Evolutionary conservation across 1,140 invertebrate species (phyloP), one percentile per base, ranked within the genome.

Genomic region (Ditylenchus dipsaci): DNA sequence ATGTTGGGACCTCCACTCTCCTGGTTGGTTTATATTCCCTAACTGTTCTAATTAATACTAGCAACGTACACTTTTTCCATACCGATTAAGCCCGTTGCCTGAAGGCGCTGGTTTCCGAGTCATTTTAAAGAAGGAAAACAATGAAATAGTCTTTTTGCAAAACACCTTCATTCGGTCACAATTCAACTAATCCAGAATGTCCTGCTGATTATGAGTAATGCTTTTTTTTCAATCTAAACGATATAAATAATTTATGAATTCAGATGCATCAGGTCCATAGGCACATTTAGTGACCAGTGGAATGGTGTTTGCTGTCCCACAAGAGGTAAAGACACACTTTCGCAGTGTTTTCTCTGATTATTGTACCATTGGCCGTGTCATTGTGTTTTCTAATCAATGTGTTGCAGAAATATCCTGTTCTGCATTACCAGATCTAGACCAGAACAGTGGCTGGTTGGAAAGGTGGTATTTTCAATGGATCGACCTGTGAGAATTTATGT

Each of bases 241-340:
- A 38, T 5, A 38, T 11, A 38, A 38, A 38, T 38, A 38, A 38
- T n/a, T 5, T 3, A 38, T 38, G 33, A 5, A 38, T 38, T 38
- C 11, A 38, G 33, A 23, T 71, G 69, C 33, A 71, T 71, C 30
- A 58, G 38, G 15, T 42, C 53, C 23, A 71, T 71, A 26, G 68
- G 70, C 17, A 69, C 19, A 30, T 69, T 69, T 11, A 73, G 68
- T 27, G 53, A 61, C n/a, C 23, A 64, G 7, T 68, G 72, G 60
- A 59, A 74, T 27, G 69, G 69, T 21, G 62, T 71, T 30, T 71
- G 69, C 42, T 71, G 69, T 74, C 69, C 69, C 17, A 61, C 15
- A 26, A 71, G 74, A 49, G 58, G 69, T 71, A 65, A 38, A 38
- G 33, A 11, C 33, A 38, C 3, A 38, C 3, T 11, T 38, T 5